These are phyloP conservation scores for Caiman crocodilus DNA, from an alignment of 2,797 vertebrate species.

Conservation along the genomic window DNA sequence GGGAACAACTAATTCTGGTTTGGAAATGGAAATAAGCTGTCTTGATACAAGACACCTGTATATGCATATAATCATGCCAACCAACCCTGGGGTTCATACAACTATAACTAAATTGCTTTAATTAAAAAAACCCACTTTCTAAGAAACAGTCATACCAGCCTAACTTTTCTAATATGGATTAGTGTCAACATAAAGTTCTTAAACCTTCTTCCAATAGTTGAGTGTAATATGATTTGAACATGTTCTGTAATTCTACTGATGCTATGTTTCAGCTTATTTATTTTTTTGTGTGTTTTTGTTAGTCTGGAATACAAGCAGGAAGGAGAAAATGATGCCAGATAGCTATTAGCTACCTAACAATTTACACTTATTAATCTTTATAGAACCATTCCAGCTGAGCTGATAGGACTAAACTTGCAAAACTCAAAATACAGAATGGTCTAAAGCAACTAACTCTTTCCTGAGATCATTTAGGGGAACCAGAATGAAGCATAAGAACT, in stretches of 20 bases:
- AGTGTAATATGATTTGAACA: not conserved
- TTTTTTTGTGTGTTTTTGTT: not conserved
- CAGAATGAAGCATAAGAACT: no score
- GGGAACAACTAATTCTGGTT: not conserved
- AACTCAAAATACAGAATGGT: no score
- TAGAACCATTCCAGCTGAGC: not conserved
- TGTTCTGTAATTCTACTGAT: not conserved
- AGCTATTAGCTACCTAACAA: not conserved
- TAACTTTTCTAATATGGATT: no score
- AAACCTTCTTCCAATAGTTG: not conserved
- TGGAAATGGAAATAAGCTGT: not conserved
- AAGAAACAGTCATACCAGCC: no score
- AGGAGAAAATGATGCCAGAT: not conserved
- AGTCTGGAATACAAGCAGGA: not conserved
- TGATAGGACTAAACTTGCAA: no score
- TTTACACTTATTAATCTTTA: not conserved
- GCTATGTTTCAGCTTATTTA: not conserved
- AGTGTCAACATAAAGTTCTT: no score
- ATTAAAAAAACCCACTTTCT: no score
- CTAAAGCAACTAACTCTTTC: no score
- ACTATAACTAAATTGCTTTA: not conserved
- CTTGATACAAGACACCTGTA: not conserved
- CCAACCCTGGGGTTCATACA: not conserved
- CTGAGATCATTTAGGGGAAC: no score
- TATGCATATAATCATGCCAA: no score